Conservation (phyloP, 2,113 vertebrate genomes). For the Morone chrysops region DNA sequence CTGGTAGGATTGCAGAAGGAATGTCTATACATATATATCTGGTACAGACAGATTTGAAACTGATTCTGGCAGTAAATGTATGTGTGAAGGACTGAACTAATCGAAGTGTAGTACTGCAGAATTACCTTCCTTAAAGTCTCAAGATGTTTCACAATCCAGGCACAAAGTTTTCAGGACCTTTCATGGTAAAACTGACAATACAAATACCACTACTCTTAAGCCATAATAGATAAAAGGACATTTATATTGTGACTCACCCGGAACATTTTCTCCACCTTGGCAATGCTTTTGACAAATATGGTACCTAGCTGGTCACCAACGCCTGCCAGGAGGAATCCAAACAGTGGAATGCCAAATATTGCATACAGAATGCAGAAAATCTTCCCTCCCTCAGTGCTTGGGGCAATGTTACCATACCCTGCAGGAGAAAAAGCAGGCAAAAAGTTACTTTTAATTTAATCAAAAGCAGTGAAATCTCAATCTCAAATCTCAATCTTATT, state of each 20-base stretch:
- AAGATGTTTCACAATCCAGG: not conserved
- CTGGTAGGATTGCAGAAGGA: too few relatives aligned
- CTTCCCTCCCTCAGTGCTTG: slow-evolving; percentile 96
- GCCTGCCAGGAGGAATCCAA: slow-evolving; percentile 96
- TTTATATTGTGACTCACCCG: slow-evolving; percentile 85
- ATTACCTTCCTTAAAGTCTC: not conserved
- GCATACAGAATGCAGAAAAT: slow-evolving; percentile 98
- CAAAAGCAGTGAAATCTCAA: too few relatives aligned
- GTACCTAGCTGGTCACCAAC: slow-evolving; percentile 98
- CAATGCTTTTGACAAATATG: slow-evolving; percentile 97
- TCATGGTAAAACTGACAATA: not conserved
- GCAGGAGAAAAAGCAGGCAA: slow-evolving; percentile 4
- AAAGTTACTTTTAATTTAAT: not conserved
- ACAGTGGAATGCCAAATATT: slow-evolving; percentile 96
- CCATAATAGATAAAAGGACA: not conserved
- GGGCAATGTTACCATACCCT: slow-evolving; percentile 98
- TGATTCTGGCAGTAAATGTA: too few relatives aligned
- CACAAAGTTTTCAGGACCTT: not conserved
- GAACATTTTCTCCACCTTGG: slow-evolving; percentile 96
- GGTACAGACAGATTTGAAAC: too few relatives aligned
- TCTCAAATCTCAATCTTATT: too few relatives aligned
- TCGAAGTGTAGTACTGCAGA: too few relatives aligned
- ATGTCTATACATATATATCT: too few relatives aligned
- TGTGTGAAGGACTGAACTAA: too few relatives aligned
- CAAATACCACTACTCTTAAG: not conserved